A percentile compares a stretch with the other conserved stretches of the same genome.
Conservation (phyloP, 2,888 invertebrate genomes). For the Campoletis raptor region DNA sequence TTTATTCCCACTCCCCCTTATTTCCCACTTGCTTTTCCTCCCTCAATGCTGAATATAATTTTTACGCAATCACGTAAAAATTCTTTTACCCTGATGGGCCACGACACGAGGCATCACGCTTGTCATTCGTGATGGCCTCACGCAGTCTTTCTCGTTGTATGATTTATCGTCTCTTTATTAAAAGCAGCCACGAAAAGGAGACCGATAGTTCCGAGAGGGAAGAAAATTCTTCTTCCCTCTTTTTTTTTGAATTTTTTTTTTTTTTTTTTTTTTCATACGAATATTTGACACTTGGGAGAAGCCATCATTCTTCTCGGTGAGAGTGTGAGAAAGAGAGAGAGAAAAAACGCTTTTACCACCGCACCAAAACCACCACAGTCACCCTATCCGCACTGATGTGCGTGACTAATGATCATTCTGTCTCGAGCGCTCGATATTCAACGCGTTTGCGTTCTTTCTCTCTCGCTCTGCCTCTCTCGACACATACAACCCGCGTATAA, state of each 20-base stretch:
- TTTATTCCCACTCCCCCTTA: background rate
- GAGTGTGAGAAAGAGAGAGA: constrained; percentile 57
- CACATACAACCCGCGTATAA: constrained; percentile 59
- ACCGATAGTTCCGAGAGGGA: constrained; percentile 53
- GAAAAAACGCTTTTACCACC: constrained; percentile 70
- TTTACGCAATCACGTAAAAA: constrained; percentile 66
- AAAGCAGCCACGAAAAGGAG: constrained; percentile 49
- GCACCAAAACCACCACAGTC: constrained; percentile 42
- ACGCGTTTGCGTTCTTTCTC: constrained; percentile 53
- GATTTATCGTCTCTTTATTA: constrained; percentile 68
- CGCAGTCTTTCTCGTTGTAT: constrained; percentile 57
- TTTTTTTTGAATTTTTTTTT: constrained; percentile 36
- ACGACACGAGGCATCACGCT: constrained; percentile 33
- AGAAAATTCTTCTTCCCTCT: constrained; percentile 37
- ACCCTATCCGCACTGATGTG: constrained; percentile 55
- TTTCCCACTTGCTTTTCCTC: background rate
- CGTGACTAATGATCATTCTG: constrained; percentile 70
- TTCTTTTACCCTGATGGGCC: constrained; percentile 56
- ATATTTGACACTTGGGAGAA: constrained; percentile 68
- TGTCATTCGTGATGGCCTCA: constrained; percentile 60
- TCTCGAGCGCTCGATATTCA: constrained; percentile 70
- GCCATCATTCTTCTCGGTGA: constrained; percentile 65
- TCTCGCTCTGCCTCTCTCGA: no score
- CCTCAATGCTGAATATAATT: constrained; percentile 42
- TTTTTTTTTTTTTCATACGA: constrained; percentile 61